Conservation (phyloP, 2,797 vertebrate genomes). For the Sebastes vulpes region DNA sequence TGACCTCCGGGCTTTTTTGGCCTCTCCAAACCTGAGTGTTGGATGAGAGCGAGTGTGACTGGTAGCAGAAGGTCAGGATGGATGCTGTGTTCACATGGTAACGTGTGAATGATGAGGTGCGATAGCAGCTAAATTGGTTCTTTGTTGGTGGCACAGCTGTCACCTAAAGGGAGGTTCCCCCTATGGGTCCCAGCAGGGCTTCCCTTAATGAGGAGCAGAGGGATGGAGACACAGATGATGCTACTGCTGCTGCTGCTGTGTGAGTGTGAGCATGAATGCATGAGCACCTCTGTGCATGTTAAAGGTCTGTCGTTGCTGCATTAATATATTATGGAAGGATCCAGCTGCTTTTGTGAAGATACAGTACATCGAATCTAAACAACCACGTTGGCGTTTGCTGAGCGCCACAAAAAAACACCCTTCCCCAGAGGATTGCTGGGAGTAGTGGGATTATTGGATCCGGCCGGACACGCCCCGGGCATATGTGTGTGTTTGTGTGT, state of each 20-base stretch:
- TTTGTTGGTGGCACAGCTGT: slow-evolving; percentile 80
- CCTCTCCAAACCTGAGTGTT: slow-evolving; percentile 31
- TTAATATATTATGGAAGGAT: not conserved
- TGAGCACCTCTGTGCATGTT: not conserved
- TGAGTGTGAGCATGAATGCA: slow-evolving; percentile 16
- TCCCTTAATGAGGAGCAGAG: slow-evolving; percentile 75
- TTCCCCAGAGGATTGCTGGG: slow-evolving; percentile 66
- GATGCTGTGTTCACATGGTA: slow-evolving; percentile 80
- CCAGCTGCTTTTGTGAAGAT: slow-evolving; percentile 20
- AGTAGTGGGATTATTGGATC: slow-evolving; percentile 81
- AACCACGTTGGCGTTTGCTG: slow-evolving; percentile 31
- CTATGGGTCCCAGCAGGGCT: slow-evolving; percentile 70
- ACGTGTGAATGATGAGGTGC: slow-evolving; percentile 73
- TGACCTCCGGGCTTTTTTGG: slow-evolving; percentile 19
- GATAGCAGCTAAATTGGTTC: slow-evolving; percentile 73
- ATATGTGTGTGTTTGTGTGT: slow-evolving; percentile 17
- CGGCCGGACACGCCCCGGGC: slow-evolving; percentile 65
- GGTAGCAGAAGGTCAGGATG: slow-evolving; percentile 71
- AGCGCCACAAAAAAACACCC: slow-evolving; percentile 37
- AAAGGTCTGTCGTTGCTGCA: not conserved
- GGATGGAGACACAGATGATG: slow-evolving; percentile 62
- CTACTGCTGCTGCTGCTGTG: not conserved
- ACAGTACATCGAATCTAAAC: slow-evolving; percentile 6
- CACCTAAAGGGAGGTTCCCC: slow-evolving; percentile 70
- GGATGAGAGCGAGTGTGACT: slow-evolving; percentile 51